Base-by-base conservation (phyloP, 2,888 invertebrate species). In the Choreutis nemorana region DNA sequence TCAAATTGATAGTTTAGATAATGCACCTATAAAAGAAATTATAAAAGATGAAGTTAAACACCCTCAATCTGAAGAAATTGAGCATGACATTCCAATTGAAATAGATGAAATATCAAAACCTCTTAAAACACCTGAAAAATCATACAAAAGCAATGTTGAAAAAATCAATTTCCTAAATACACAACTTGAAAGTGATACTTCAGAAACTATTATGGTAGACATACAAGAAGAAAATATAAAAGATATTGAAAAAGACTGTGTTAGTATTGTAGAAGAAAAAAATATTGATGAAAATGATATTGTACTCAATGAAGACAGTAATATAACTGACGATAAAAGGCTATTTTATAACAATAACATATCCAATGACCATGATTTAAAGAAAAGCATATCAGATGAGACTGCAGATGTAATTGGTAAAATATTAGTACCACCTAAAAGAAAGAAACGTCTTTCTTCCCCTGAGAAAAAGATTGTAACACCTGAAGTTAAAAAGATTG, bases 91-190 rank as follows among this genome's bases (percentile, higher is more conserved):
- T n/a, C 31, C 23, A 29, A 30, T 32, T 25, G 25, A 22, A 34
- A 25, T 36, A 30, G 31, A 31, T 24, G 28, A 37, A 22, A 29
- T 39, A n/a, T n/a, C n/a, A n/a, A n/a, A n/a, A n/a, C n/a, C n/a
- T n/a, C n/a, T n/a, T n/a, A n/a, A 33, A 32, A 39, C 39, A 30
- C 59, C 66, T 30, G 59, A 68, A 36, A 68, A 53, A 45, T 40
- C 56, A 7, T 78, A 77, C 45, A 75, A 65, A 52, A 77, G 58
- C 43, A 67, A 62, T 47, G 46, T 60, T 39, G 61, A 70, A 26
- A 71, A 75, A 48, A 64, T 65, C 28, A 66, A 59, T 58, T 75
- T 73, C 48, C 52, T 77, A 48, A 73, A 73, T 66, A 72, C 75
- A 33, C 73, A 68, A 49, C 46, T 75, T 31, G 45, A 55, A 33